Conservation (phyloP, 2,888 invertebrate genomes). For the Tromatobia lineatoria region DNA sequence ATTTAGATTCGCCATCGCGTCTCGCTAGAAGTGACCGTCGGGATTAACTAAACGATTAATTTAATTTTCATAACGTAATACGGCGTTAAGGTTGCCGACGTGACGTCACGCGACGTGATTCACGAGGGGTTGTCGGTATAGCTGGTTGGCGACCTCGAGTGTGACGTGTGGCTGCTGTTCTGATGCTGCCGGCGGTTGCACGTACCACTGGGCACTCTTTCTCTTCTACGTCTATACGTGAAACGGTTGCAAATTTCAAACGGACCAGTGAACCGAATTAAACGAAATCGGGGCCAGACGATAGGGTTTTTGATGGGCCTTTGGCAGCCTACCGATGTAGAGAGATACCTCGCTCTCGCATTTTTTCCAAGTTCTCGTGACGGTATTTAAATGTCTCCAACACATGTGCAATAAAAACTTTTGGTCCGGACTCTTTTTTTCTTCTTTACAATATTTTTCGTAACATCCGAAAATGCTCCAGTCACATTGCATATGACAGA, state of each 20-base stretch:
- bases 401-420: neutral
- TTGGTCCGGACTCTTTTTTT: slow-evolving; percentile 4
- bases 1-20: neutral
- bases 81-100: slow-evolving; percentile 28
- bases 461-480: neutral
- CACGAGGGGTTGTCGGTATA: slow-evolving; percentile 15
- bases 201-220: slow-evolving; percentile 38
- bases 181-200: slow-evolving; percentile 44
- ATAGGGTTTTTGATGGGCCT: slow-evolving; percentile 56
- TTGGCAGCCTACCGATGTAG: slow-evolving; percentile 9
- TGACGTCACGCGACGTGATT: slow-evolving; percentile 51
- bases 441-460: slow-evolving; percentile 5
- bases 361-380: slow-evolving; percentile 1
- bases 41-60: slow-evolving; percentile 47
- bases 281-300: slow-evolving; percentile 61
- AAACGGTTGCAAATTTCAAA: slow-evolving; percentile 65
- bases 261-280: slow-evolving; percentile 70
- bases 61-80: slow-evolving; percentile 55
- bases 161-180: slow-evolving; percentile 55
- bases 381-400: slow-evolving; percentile 23
- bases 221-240: slow-evolving; percentile 53
- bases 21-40: neutral
- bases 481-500: slow-evolving; percentile 8
- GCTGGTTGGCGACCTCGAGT: slow-evolving; percentile 61
- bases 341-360: slow-evolving; percentile 10